Percentiles rank a stretch among this genome's conserved stretches.
Evolutionary conservation across 2,888 invertebrate genomes (phyloP).

Genomic region (Noctua janthina): DNA sequence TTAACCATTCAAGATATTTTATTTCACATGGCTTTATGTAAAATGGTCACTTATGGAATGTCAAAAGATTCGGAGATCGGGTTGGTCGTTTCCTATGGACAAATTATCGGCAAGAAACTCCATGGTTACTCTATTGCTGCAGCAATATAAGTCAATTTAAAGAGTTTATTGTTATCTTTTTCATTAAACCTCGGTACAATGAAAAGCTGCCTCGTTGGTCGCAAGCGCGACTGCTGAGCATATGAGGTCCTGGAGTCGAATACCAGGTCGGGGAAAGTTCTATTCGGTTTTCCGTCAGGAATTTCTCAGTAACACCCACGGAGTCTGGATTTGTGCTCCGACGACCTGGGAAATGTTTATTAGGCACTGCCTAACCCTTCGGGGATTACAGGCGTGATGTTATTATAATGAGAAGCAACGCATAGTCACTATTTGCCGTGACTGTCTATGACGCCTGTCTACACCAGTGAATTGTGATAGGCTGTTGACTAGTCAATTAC

Average conservation of each 20-base stretch:
- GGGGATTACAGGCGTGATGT: too few relatives aligned
- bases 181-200: background rate
- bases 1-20: background rate
- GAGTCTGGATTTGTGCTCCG: too few relatives aligned
- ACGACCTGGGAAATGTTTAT: too few relatives aligned
- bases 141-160: background rate
- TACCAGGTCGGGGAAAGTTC: background rate
- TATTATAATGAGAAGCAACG: background rate
- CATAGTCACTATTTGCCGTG: background rate
- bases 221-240: background rate
- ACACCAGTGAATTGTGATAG: slow-evolving; percentile 8
- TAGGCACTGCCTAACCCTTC: too few relatives aligned
- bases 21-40: background rate
- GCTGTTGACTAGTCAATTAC: slow-evolving; percentile 11
- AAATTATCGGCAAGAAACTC: background rate
- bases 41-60: background rate
- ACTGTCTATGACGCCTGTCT: background rate
- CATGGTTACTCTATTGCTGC: background rate
- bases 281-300: too few relatives aligned
- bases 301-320: too few relatives aligned
- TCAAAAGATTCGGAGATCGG: background rate
- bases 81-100: background rate
- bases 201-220: background rate
- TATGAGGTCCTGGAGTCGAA: background rate
- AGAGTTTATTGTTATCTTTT: background rate